Conservation (phyloP, 64 coral and sea anemone genomes). For the Actinia equina region DNA sequence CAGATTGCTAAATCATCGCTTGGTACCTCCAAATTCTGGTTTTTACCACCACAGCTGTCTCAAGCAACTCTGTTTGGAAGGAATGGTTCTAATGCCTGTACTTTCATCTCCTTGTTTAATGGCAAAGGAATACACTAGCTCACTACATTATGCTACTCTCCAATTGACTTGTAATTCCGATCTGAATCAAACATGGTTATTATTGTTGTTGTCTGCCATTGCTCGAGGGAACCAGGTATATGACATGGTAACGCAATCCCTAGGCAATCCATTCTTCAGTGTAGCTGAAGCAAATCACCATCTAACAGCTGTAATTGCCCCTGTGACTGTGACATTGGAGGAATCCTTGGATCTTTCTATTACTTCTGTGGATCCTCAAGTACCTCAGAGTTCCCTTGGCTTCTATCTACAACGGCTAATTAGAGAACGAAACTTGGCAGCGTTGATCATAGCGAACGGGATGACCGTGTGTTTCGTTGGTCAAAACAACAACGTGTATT, state of each 20-base stretch:
- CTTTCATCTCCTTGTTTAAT: slow-evolving; percentile 42
- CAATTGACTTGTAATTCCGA: background rate
- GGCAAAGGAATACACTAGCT: slow-evolving; percentile 34
- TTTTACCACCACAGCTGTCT: slow-evolving; percentile 29
- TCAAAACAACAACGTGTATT: slow-evolving; percentile 17
- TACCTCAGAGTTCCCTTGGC: slow-evolving; percentile 38
- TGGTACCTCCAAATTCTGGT: slow-evolving; percentile 17
- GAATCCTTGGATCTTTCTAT: slow-evolving; percentile 29
- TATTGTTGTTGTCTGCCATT: slow-evolving; percentile 23
- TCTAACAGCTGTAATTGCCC: slow-evolving; percentile 22
- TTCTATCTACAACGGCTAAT: slow-evolving; percentile 48
- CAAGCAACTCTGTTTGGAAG: slow-evolving; percentile 45
- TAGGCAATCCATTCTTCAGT: slow-evolving; percentile 30
- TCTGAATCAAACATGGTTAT: slow-evolving; percentile 3
- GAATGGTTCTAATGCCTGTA: slow-evolving; percentile 55
- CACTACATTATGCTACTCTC: background rate
- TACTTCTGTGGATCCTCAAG: slow-evolving; percentile 31
- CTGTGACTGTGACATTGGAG: slow-evolving; percentile 11
- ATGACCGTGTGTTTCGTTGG: slow-evolving; percentile 40
- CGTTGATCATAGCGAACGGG: slow-evolving; percentile 44
- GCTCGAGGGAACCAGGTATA: slow-evolving; percentile 33
- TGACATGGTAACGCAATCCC: slow-evolving; percentile 26
- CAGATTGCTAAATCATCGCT: slow-evolving; percentile 25
- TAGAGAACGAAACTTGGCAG: slow-evolving; percentile 33
- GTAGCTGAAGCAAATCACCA: slow-evolving; percentile 34